phyloP scores from a whole-genome alignment of 2,797 vertebrate genomes.

The Esox lucius region DNA sequence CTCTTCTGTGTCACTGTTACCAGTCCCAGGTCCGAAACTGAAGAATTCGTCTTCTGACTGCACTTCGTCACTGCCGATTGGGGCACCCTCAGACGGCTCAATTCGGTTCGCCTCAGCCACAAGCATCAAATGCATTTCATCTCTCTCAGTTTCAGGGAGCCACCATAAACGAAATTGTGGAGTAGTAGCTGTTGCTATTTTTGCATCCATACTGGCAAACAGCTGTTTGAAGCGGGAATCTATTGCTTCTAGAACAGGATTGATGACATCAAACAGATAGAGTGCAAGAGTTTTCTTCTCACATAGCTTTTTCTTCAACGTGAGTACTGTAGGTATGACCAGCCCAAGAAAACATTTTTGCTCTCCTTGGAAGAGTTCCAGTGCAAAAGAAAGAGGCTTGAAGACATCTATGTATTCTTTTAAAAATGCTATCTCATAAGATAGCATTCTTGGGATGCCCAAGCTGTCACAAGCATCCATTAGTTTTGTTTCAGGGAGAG shows the following conservation, averaged over 20 bases:
- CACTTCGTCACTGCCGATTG: constrained; percentile 41
- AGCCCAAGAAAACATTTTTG: constrained; percentile 76
- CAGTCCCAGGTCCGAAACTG: constrained; percentile 65
- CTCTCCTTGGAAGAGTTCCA: constrained; percentile 75
- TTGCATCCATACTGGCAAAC: constrained; percentile 69
- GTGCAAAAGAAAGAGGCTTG: constrained; percentile 74
- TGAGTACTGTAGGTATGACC: constrained; percentile 74
- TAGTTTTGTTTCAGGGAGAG: constrained; percentile 67
- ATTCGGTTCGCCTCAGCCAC: constrained; percentile 65
- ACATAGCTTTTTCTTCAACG: constrained; percentile 73
- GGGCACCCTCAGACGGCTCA: constrained; percentile 47
- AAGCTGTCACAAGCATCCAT: constrained; percentile 68
- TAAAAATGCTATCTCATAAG: constrained; percentile 71
- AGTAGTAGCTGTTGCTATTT: constrained; percentile 69
- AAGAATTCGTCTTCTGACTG: constrained; percentile 74
- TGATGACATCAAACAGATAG: constrained; percentile 64
- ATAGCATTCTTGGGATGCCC: constrained; percentile 62
- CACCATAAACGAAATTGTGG: constrained; percentile 77
- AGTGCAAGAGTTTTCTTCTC: constrained; percentile 64
- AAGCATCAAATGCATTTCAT: constrained; percentile 68
- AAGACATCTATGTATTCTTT: constrained; percentile 70
- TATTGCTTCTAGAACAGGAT: constrained; percentile 57
- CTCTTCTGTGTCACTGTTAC: constrained; percentile 60
- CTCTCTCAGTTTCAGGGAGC: constrained; percentile 69
- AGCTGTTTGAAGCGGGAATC: constrained; percentile 71